Percentiles rank a stretch among this genome's conserved stretches.
These are phyloP conservation scores for Muscicapa striata DNA, from an alignment of 2,797 vertebrate genomes.

Conservation along the genomic window DNA sequence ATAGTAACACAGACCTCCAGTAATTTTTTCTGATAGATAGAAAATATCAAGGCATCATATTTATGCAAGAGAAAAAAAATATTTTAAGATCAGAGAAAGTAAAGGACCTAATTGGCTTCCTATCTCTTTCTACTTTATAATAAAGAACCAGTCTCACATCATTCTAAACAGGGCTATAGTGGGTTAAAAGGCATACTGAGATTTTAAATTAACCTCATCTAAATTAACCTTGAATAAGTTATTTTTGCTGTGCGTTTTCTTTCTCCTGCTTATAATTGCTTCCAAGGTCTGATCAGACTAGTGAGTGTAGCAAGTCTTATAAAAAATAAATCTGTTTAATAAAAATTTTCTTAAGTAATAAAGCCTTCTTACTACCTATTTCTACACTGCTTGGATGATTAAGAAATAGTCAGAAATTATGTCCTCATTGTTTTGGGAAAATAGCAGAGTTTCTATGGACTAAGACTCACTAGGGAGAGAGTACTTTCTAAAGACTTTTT, in stretches of 20 bases:
- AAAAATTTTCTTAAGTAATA: neutral
- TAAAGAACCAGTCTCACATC: neutral
- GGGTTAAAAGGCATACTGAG: conserved; percentile 15
- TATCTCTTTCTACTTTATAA: neutral
- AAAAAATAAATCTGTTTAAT: neutral
- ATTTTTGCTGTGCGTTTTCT: neutral
- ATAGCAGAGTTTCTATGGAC: neutral
- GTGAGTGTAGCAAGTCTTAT: too few species aligned
- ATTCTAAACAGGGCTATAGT: neutral
- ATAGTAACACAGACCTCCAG: accelerated
- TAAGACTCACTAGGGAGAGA: neutral
- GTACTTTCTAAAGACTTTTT: neutral
- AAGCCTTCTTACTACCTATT: neutral
- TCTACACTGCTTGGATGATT: neutral
- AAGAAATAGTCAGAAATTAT: neutral
- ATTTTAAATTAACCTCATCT: conserved; percentile 6
- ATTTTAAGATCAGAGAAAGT: neutral
- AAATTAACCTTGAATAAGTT: neutral
- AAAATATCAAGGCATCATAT: neutral
- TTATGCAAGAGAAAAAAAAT: neutral
- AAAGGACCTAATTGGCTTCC: neutral
- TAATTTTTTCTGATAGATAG: neutral
- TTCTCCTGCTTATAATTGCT: neutral
- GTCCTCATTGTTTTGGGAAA: neutral
- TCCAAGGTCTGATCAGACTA: neutral